Evolutionary conservation across 2,888 invertebrate species (phyloP), one percentile per base, ranked within the genome.

Genomic region (Emmelina monodactyla): DNA sequence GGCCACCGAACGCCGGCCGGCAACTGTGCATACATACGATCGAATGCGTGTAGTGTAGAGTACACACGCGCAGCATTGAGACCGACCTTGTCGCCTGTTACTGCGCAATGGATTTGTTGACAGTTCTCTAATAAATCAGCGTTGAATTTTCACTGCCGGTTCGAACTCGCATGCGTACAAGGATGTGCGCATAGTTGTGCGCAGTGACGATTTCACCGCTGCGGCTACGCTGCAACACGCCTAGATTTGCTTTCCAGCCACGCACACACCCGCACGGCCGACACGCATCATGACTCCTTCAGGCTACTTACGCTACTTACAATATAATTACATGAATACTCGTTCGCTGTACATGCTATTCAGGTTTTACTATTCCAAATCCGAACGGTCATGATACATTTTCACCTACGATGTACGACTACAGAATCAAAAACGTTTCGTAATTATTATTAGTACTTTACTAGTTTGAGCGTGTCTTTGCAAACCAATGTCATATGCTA

Each of bases 31-130:
- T 49, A 61, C 58, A 50, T 41, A 53, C 40, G 41, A 46, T 44
- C 44, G 41, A 36, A 12, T 46, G 43, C 42, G 42, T 41, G 47
- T 50, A 58, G 30, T n/a, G n/a, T n/a, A n/a, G n/a, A 32, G 22
- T 22, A 29, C 31, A 32, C 19, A 49, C 51, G 50, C 53, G 61
- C 66, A 65, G 61, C 71, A 72, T 70, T 69, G 66, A 64, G 47
- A 55, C 51, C 65, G 73, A 69, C 75, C 72, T 78, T 72, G 71
- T 52, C 40, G 63, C 56, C 51, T 53, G 62, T 62, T 69, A 62
- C 58, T 55, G 57, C 46, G 54, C 53, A 45, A 50, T 42, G 19
- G 5, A 19, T 6, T 9, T 5, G 9, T 19, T 6, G 19, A 5
- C 6, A 5, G 19, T 19, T 19, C 5, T 10, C n/a, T 25, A 4